These are phyloP conservation scores for Scopus umbretta DNA, from an alignment of 2,113 vertebrate genomes.

Conservation along the genomic window DNA sequence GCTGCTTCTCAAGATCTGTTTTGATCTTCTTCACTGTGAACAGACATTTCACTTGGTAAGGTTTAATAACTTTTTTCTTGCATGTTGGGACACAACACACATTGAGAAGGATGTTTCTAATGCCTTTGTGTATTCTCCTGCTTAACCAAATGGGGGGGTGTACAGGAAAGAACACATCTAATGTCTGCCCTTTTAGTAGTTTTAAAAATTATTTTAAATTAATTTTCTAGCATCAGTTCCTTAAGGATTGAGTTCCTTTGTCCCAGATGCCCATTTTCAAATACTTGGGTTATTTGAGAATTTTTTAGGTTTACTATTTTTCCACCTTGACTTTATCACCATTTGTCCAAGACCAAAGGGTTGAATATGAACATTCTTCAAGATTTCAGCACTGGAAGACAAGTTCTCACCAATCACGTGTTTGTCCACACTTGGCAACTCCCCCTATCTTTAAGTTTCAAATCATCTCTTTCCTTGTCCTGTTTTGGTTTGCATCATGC, in stretches of 20 bases:
- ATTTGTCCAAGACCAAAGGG: not conserved
- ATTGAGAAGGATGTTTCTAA: not conserved
- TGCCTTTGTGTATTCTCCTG: not conserved
- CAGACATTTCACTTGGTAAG: not conserved
- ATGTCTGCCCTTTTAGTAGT: not conserved
- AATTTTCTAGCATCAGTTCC: not conserved
- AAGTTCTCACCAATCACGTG: not conserved
- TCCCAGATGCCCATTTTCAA: not conserved
- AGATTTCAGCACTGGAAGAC: not conserved
- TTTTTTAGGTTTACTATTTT: not conserved
- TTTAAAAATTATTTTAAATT: not conserved
- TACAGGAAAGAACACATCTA: not conserved
- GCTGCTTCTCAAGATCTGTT: not conserved
- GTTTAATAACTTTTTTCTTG: not conserved
- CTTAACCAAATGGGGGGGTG: not conserved
- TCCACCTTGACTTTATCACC: not conserved
- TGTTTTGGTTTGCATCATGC: not conserved
- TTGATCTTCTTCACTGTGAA: not conserved
- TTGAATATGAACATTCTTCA: not conserved
- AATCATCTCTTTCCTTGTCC: not conserved
- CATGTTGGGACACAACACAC: not conserved
- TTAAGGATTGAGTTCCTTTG: not conserved
- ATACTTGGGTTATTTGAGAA: not conserved
- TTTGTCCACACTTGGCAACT: not conserved
- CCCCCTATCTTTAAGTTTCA: not conserved